Evolutionary conservation across 2,113 vertebrate species (phyloP), one percentile per base, ranked within the genome.

Genomic region (Nibea albiflora): DNA sequence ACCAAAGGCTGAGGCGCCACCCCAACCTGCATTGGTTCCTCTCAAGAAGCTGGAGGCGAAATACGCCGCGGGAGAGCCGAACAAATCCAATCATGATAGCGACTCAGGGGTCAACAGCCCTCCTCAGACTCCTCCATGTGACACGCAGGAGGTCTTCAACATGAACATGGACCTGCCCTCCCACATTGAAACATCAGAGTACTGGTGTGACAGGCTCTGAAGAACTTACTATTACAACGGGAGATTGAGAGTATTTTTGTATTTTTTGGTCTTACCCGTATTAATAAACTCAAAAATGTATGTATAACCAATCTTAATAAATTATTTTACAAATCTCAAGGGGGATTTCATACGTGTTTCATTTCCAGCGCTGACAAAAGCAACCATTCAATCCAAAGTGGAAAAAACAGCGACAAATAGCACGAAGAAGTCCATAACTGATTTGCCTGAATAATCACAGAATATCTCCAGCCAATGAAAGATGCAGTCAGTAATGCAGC

Each of bases 81-180:
- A 80, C 16, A 53, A 3, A 4, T 53, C 52, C 80, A 90, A 84
- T 84, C 69, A 62, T 10, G 87, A 90, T 82, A 94, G 92, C 22
- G 92, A 94, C 90, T 95, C 94, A 0, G 92, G 94, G 15, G 91
- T 92, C 67, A 94, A 94, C 83, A 95, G 94, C 72, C 93, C 91
- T 35, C 89, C 89, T 11, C 88, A 93, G 53, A 95, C 91, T 3
- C 92, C 93, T 44, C 92, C 94, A n/a, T 85, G 83, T 24, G 87
- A 90, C 84, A 92, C 92, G 1, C 91, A 86, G 64, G 89, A 94
- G 76, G 67, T 87, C 88, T 89, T 92, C 74, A 76, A 82, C 78
- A 78, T 74, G 3, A 46, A 93, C 11, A 78, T 74, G 3, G 42
- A 93, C 11, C 44, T 87, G 31, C 92, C 93, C 26, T 91, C 91